Evolutionary conservation across 2,888 invertebrate genomes (phyloP).

Genomic region (Holacanthella duospinosa): DNA sequence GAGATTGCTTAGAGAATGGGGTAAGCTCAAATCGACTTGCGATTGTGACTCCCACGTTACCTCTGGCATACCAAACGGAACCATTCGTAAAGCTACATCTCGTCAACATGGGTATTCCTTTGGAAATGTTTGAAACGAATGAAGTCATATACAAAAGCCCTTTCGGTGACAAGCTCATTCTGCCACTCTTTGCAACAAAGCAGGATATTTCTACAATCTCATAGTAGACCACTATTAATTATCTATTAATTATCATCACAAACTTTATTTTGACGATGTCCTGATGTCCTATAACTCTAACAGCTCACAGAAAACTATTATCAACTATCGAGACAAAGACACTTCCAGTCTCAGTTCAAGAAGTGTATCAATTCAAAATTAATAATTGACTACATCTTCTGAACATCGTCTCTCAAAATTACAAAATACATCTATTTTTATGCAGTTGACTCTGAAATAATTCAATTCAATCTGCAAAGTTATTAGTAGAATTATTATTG

Average conservation of each 20-base stretch:
- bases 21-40: constrained; percentile 11
- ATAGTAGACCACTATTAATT: not conserved
- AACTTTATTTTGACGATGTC: too few species aligned
- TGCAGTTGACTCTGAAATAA: too few species aligned
- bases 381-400: too few species aligned
- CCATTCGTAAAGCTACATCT: constrained; percentile 26
- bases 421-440: too few species aligned
- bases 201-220: not conserved
- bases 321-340: not conserved
- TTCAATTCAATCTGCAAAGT: too few species aligned
- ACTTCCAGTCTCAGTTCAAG: not conserved
- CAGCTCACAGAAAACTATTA: not conserved
- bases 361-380: too few species aligned
- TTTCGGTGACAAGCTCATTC: constrained; percentile 31
- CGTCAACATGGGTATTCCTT: constrained; percentile 35
- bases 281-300: too few species aligned
- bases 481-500: too few species aligned
- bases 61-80: constrained; percentile 27
- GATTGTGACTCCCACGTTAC: constrained; percentile 29
- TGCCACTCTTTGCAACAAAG: constrained; percentile 25
- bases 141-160: constrained; percentile 30
- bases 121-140: constrained; percentile 23
- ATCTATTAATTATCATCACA: too few species aligned
- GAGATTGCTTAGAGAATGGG: not conserved
- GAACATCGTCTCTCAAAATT: too few species aligned